These are phyloP conservation scores for Agelastica alni DNA, from an alignment of 2,888 invertebrate species.

Conservation along the genomic window DNA sequence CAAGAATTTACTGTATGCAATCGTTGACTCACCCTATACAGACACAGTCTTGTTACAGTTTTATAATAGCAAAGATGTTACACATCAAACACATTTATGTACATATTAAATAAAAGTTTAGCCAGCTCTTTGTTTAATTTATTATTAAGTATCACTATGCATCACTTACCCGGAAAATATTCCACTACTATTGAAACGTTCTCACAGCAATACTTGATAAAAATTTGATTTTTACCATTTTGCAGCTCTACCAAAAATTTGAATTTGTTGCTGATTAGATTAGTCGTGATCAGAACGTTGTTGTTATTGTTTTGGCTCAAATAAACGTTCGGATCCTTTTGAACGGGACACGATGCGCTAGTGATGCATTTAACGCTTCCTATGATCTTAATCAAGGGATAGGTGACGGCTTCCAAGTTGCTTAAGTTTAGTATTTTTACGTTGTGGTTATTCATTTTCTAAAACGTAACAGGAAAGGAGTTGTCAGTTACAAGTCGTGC, in stretches of 20 bases:
- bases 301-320: constrained; percentile 24
- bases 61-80: too few relatives aligned
- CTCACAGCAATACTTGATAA: constrained; percentile 62
- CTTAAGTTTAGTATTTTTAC: constrained; percentile 39
- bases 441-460: constrained; percentile 33
- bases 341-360: constrained; percentile 27
- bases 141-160: too few relatives aligned
- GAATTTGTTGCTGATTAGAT: constrained; percentile 65
- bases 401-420: constrained; percentile 36
- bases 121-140: too few relatives aligned
- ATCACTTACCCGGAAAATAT: constrained; percentile 64
- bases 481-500: too few relatives aligned
- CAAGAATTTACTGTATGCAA: too few relatives aligned
- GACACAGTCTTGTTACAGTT: too few relatives aligned
- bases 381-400: constrained; percentile 41
- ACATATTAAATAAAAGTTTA: too few relatives aligned
- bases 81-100: too few relatives aligned
- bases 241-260: constrained; percentile 69
- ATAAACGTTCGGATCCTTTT: constrained; percentile 28
- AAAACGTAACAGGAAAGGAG: too few relatives aligned
- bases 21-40: too few relatives aligned
- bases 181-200: constrained; percentile 60
- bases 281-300: constrained; percentile 24
- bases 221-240: constrained; percentile 67
- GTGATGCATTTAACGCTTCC: constrained; percentile 34